Evolutionary conservation across 2,113 vertebrate species (phyloP).

Genomic region (Pollimyrus isidori): DNA sequence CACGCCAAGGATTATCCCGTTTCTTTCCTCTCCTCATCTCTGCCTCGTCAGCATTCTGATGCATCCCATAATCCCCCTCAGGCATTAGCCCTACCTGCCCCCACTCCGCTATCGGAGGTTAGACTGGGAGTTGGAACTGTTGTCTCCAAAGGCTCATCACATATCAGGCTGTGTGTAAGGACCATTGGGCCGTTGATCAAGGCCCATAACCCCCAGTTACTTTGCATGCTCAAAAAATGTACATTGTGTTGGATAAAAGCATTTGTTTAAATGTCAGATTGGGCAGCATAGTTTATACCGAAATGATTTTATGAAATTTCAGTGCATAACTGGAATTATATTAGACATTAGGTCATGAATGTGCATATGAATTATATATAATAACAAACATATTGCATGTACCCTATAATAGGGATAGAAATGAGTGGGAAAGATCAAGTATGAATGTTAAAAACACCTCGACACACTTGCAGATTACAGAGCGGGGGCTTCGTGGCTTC

Average conservation of each 20-base stretch:
- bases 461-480: neutral
- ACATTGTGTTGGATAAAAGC: neutral
- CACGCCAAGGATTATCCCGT: neutral
- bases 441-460: neutral
- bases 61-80: conserved; percentile 59
- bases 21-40: neutral
- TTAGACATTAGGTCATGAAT: neutral
- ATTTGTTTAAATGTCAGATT: neutral
- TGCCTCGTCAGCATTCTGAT: conserved; percentile 49
- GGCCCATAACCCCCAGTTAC: neutral
- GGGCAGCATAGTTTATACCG: neutral
- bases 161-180: neutral
- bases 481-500: neutral
- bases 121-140: neutral
- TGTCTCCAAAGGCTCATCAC: neutral
- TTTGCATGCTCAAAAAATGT: neutral
- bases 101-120: neutral
- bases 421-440: neutral
- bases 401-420: neutral
- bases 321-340: neutral
- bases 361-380: neutral
- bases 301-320: neutral
- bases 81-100: neutral
- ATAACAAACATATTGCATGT: neutral
- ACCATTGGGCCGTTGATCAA: neutral